Evolutionary conservation across 2,113 vertebrate genomes (phyloP).

Genomic region (Macroglossus sobrinus): DNA sequence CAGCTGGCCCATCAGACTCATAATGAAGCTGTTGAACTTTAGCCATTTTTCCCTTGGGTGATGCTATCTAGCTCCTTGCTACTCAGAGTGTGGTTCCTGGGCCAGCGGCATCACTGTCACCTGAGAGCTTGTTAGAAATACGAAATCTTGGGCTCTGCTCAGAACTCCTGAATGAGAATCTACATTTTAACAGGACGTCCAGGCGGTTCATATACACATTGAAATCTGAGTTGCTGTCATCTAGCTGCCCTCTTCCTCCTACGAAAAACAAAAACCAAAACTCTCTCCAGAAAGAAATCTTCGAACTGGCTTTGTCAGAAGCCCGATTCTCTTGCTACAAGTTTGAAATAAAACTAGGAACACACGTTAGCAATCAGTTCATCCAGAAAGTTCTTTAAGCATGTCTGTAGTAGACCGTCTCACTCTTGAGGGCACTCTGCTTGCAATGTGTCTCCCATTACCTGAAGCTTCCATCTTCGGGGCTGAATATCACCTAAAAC

Average conservation of each 20-base stretch:
- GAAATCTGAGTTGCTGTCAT: not conserved
- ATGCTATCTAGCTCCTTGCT: not conserved
- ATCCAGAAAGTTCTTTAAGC: not conserved
- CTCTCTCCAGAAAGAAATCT: not conserved
- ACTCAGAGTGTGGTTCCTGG: not conserved
- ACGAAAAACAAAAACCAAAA: not conserved
- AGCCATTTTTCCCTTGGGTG: not conserved
- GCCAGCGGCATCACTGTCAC: too few relatives aligned
- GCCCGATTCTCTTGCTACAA: not conserved
- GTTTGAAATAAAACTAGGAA: not conserved
- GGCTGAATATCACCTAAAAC: not conserved
- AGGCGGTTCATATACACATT: not conserved
- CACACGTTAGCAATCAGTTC: not conserved
- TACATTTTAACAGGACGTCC: not conserved
- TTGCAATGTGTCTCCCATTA: not conserved
- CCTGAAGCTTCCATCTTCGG: not conserved
- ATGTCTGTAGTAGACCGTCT: not conserved
- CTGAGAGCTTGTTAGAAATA: not conserved
- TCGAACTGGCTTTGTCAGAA: not conserved
- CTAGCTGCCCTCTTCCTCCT: not conserved
- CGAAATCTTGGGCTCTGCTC: not conserved
- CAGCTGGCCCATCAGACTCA: not conserved
- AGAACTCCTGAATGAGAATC: not conserved
- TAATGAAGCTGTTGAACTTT: not conserved
- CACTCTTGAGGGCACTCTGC: not conserved